Evolutionary conservation across 2,888 invertebrate species (phyloP).

Genomic region (Phaedon cochleariae): DNA sequence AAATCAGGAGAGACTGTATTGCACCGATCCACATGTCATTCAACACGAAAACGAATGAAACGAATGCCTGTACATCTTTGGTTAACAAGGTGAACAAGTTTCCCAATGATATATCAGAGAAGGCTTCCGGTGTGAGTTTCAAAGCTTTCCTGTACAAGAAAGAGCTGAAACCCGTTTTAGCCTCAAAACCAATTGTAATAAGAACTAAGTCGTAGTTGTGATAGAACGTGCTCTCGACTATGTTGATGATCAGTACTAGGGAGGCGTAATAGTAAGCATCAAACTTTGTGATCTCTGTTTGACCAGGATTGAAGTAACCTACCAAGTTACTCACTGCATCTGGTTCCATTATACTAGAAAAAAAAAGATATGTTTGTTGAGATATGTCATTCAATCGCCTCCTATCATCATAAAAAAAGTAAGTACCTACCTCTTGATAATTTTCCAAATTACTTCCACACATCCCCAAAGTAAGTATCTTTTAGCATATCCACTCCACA

Average conservation of each 20-base stretch:
- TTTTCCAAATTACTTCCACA: conserved; percentile 41
- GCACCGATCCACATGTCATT: conserved; percentile 95
- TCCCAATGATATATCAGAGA: conserved; percentile 75
- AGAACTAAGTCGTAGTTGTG: conserved; percentile 81
- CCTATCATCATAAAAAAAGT: no score
- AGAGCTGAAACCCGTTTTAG: conserved; percentile 73
- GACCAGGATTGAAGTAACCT: conserved; percentile 47
- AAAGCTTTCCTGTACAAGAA: conserved; percentile 66
- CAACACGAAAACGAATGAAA: conserved; percentile 86
- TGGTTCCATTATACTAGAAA: conserved; percentile 51
- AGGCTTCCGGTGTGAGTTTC: conserved; percentile 62
- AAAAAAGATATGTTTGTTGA: neutral
- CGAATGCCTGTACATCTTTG: conserved; percentile 90
- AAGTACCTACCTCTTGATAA: conserved; percentile 45
- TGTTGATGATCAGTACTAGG: conserved; percentile 75
- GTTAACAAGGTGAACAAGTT: conserved; percentile 87
- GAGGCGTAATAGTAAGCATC: conserved; percentile 77
- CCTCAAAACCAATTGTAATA: conserved; percentile 78
- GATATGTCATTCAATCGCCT: no score
- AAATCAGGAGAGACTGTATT: conserved; percentile 80
- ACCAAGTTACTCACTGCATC: conserved; percentile 50
- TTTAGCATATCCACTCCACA: conserved; percentile 41
- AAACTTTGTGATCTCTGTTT: conserved; percentile 43
- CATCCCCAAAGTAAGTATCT: conserved; percentile 44
- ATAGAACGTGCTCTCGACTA: conserved; percentile 70